Conservation (phyloP, 1,140 invertebrate species). For the Leptinotarsa lineolata region DNA sequence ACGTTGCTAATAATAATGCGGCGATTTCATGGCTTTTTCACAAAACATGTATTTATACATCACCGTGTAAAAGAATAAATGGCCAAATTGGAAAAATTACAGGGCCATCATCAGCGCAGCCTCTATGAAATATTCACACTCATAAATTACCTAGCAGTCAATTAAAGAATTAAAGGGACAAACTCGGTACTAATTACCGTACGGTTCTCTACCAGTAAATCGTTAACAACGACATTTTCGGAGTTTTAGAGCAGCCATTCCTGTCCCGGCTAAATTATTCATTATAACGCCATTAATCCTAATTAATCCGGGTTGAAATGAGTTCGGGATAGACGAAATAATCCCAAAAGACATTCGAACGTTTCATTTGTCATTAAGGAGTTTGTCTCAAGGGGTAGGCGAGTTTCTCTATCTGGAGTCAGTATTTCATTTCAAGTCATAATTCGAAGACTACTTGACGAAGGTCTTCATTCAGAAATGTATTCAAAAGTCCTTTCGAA, state of each 20-base stretch:
- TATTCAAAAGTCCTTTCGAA: too few relatives aligned
- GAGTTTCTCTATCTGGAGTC: not conserved
- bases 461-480: too few relatives aligned
- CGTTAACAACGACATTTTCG: constrained; percentile 12
- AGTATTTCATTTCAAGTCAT: too few relatives aligned
- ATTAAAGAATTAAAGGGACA: constrained; percentile 16
- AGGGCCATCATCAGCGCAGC: not conserved
- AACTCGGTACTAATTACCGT: constrained; percentile 13
- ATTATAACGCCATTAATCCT: constrained; percentile 19
- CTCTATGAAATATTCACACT: not conserved
- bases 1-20: too few relatives aligned
- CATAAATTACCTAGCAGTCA: not conserved
- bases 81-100: not conserved
- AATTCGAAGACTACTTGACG: too few relatives aligned
- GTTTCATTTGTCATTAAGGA: constrained; percentile 14
- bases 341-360: constrained; percentile 10
- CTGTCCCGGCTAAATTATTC: constrained; percentile 21
- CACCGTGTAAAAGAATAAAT: not conserved
- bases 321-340: constrained; percentile 14
- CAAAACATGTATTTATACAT: not conserved
- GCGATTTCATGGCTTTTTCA: too few relatives aligned
- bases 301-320: constrained; percentile 17
- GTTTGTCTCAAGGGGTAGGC: not conserved
- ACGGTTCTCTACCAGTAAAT: not conserved
- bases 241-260: constrained; percentile 2